phyloP scores from a whole-genome alignment of 2,888 invertebrate genomes.

The Volucella inanis region DNA sequence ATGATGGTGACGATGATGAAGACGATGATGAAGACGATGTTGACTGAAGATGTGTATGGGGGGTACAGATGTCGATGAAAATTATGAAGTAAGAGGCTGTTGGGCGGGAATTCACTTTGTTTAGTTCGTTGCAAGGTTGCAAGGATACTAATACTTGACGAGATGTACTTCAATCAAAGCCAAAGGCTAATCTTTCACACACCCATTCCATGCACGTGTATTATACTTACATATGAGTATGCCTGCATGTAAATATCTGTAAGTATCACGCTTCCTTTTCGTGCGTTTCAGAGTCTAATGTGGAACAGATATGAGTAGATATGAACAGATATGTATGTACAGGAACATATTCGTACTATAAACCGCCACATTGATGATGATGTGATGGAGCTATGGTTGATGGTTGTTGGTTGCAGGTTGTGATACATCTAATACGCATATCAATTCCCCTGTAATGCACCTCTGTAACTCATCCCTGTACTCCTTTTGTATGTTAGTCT shows the following conservation, averaged over 20 bases:
- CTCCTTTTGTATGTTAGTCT: conserved; percentile 32
- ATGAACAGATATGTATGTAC: background rate
- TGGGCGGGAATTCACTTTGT: conserved; percentile 73
- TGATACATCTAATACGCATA: conserved; percentile 52
- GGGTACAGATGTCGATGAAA: conserved; percentile 51
- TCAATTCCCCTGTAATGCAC: conserved; percentile 62
- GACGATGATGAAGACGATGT: conserved; percentile 22
- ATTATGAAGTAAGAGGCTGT: conserved; percentile 73
- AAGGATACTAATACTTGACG: conserved; percentile 71
- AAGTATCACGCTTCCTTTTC: background rate
- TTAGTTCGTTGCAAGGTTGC: conserved; percentile 74
- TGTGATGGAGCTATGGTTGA: conserved; percentile 36
- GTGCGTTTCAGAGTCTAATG: background rate
- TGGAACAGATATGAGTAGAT: conserved; percentile 5
- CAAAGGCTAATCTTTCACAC: conserved; percentile 73
- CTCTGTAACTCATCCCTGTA: conserved; percentile 27
- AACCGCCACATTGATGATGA: conserved; percentile 5
- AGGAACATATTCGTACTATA: conserved; percentile 6
- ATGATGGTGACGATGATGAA: background rate
- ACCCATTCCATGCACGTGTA: conserved; percentile 57
- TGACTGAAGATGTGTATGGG: no score
- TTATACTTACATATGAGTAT: no score
- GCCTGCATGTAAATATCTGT: background rate
- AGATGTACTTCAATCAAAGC: conserved; percentile 65
- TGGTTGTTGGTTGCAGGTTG: conserved; percentile 19